Percentiles rank a stretch among this genome's conserved stretches.
phyloP scores from a whole-genome alignment of 2,113 vertebrate species.

The Coreoperca whiteheadi region DNA sequence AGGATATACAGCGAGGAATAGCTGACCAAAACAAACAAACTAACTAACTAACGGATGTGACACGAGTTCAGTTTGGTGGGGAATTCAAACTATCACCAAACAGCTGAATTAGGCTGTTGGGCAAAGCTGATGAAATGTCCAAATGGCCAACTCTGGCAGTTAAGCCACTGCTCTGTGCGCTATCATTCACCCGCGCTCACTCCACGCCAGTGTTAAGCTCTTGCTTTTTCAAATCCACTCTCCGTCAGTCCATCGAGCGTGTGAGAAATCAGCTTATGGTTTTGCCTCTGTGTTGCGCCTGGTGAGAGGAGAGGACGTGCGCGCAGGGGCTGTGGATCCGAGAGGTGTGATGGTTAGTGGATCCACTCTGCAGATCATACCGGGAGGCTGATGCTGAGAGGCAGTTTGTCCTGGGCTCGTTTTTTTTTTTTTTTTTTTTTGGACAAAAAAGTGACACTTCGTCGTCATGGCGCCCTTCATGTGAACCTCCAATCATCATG shows the following conservation, averaged over 20 bases:
- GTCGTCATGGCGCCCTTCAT: constrained; percentile 31
- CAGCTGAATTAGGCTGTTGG: constrained; percentile 8
- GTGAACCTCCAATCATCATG: constrained; percentile 19
- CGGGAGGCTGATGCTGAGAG: constrained; percentile 31
- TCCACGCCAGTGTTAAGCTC: constrained; percentile 39
- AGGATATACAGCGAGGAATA: not conserved
- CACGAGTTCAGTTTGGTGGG: constrained; percentile 21
- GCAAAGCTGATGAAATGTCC: constrained; percentile 32
- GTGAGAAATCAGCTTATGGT: constrained; percentile 65
- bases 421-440: constrained; percentile 17
- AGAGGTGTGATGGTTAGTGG: constrained; percentile 41
- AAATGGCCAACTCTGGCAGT: constrained; percentile 43
- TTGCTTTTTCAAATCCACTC: constrained; percentile 60
- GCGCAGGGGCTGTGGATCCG: constrained; percentile 54
- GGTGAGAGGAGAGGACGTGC: constrained; percentile 58
- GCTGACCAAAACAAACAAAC: constrained; percentile 14
- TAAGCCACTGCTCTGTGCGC: constrained; percentile 26
- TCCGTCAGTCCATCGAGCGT: constrained; percentile 37
- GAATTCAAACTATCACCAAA: constrained; percentile 44
- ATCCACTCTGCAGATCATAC: constrained; percentile 35
- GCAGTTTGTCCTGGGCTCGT: constrained; percentile 21
- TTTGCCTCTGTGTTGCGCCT: constrained; percentile 39
- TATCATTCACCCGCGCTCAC: constrained; percentile 10
- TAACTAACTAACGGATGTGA: constrained; percentile 3
- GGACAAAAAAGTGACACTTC: constrained; percentile 46